Conservation (phyloP, 2,888 invertebrate genomes). For the Glaucopsyche alexis region DNA sequence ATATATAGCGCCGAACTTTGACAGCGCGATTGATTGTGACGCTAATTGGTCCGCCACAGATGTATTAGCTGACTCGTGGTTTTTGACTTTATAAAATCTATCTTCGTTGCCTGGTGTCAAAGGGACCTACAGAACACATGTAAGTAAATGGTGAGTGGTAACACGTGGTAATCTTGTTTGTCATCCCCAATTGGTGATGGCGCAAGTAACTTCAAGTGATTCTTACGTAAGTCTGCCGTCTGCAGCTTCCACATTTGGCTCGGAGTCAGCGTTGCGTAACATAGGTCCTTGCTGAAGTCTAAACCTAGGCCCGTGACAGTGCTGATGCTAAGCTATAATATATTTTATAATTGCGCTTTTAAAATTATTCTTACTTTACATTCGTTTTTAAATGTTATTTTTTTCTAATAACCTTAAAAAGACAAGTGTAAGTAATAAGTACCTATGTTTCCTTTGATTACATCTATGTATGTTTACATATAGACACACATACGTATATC, state of each 20-base stretch:
- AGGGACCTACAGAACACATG: too few species aligned
- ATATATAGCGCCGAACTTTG: too few species aligned
- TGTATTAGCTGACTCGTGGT: not conserved
- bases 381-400: too few species aligned
- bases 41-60: too few species aligned
- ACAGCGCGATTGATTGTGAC: too few species aligned
- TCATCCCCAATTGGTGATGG: not conserved
- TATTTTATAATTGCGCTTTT: not conserved
- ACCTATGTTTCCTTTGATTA: too few species aligned
- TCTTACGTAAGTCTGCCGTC: constrained; percentile 12
- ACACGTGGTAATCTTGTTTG: not conserved
- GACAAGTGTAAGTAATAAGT: too few species aligned
- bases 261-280: constrained; percentile 25
- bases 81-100: not conserved
- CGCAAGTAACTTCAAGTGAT: not conserved
- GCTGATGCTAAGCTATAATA: not conserved
- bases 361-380: too few species aligned
- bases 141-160: not conserved
- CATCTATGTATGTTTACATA: too few species aligned
- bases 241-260: constrained; percentile 19
- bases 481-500: too few species aligned
- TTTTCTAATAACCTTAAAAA: too few species aligned
- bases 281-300: constrained; percentile 18
- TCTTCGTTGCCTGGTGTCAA: too few species aligned
- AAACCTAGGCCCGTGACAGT: not conserved